A percentile compares a stretch with the other conserved stretches of the same genome.
Conservation (phyloP, 2,113 vertebrate genomes). For the Cyanocitta stelleri region DNA sequence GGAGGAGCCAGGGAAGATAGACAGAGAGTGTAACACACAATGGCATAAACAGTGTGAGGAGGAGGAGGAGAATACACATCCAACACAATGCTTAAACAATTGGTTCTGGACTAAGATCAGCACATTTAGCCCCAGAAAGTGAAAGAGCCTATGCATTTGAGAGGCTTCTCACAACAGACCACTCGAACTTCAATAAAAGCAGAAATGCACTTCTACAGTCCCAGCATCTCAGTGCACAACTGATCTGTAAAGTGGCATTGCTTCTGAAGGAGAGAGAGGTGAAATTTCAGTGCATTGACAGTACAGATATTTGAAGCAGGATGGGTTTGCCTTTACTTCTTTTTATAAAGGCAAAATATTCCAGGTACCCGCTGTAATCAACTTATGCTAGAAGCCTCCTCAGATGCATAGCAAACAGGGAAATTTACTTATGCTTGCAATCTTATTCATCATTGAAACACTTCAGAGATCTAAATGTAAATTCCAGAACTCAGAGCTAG, state of each 20-base stretch:
- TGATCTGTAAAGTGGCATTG: neutral
- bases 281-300: neutral
- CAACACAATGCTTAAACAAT: neutral
- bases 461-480: conserved; percentile 35
- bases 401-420: conserved; percentile 28
- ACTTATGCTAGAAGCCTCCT: conserved; percentile 5
- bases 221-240: neutral
- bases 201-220: neutral
- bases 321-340: neutral
- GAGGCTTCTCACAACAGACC: neutral
- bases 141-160: conserved; percentile 31
- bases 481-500: conserved; percentile 20
- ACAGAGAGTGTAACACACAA: neutral
- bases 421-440: conserved; percentile 10
- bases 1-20: neutral
- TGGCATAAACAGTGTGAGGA: neutral
- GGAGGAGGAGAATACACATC: neutral
- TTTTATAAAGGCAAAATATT: neutral
- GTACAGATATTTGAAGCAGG: neutral
- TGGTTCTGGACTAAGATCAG: neutral
- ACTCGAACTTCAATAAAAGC: neutral
- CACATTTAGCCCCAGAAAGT: neutral
- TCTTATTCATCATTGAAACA: neutral
- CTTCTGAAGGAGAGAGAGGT: neutral
- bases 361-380: neutral